Percentiles rank a stretch among this genome's conserved stretches.
Evolutionary conservation across 2,113 vertebrate genomes (phyloP).

Genomic region (Desmodus rotundus): DNA sequence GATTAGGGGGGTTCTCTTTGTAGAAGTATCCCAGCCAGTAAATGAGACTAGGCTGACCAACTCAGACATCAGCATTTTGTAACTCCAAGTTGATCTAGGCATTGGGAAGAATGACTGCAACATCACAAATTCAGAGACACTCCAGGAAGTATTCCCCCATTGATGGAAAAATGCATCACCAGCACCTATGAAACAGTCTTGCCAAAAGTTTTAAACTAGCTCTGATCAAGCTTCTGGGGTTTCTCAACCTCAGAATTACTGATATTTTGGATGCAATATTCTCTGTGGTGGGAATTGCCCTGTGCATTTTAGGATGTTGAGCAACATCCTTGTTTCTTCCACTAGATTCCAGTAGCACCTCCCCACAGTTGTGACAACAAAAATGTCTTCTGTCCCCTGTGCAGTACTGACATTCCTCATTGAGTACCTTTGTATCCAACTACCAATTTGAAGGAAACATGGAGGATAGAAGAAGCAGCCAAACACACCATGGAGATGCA

Average conservation of each 20-base stretch:
- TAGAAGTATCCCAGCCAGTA: neutral
- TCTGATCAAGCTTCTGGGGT: neutral
- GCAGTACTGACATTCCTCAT: neutral
- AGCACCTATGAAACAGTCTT: neutral
- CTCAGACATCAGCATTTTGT: too few relatives aligned
- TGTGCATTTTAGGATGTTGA: neutral
- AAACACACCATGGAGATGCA: neutral
- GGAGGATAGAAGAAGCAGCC: neutral
- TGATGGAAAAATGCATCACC: fast-evolving
- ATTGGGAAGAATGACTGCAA: too few relatives aligned
- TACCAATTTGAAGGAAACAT: neutral
- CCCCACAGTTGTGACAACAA: neutral
- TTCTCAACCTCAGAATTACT: neutral
- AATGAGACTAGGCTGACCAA: neutral
- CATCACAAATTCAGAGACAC: neutral
- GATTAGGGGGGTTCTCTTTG: neutral
- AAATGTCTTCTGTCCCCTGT: neutral
- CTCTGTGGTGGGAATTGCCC: neutral
- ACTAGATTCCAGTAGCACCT: neutral
- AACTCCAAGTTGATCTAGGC: neutral
- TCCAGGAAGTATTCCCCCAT: fast-evolving
- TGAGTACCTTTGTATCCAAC: neutral
- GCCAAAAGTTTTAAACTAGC: neutral
- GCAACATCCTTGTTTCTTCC: neutral
- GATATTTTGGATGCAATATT: fast-evolving